Evolutionary conservation across 2,113 vertebrate genomes (phyloP).

Genomic region (Morone saxatilis): DNA sequence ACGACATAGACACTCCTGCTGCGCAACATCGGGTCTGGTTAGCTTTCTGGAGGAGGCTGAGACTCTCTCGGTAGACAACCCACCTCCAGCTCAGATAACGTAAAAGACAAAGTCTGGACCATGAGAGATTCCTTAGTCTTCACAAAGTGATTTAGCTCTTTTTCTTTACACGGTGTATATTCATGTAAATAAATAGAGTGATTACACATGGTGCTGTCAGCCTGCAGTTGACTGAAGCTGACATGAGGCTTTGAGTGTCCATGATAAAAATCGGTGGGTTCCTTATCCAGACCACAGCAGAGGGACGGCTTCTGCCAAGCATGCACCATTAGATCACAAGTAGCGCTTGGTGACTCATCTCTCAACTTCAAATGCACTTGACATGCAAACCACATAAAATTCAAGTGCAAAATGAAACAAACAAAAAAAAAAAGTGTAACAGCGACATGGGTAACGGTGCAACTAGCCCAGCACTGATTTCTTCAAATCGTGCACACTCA

Average conservation of each 20-base stretch:
- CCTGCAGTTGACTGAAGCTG: conserved; percentile 33
- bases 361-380: conserved; percentile 71
- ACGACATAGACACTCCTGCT: conserved; percentile 73
- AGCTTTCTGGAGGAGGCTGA: conserved; percentile 46
- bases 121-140: conserved; percentile 31
- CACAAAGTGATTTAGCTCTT: conserved; percentile 38
- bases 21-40: conserved; percentile 62
- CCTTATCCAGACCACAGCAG: conserved; percentile 71
- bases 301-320: conserved; percentile 69
- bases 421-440: conserved; percentile 33
- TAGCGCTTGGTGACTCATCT: conserved; percentile 69
- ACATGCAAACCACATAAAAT: conserved; percentile 57
- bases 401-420: conserved; percentile 43
- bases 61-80: conserved; percentile 36
- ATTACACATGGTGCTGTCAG: conserved; percentile 63
- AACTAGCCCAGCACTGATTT: conserved; percentile 15
- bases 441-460: conserved; percentile 11
- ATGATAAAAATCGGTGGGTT: conserved; percentile 56
- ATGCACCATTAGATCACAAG: conserved; percentile 64
- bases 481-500: not conserved
- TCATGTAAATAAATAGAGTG: conserved; percentile 60
- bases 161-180: conserved; percentile 45
- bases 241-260: conserved; percentile 65
- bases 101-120: conserved; percentile 26
- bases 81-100: conserved; percentile 40